Conservation (phyloP, 2,888 invertebrate species). For the Sclerodermus sp. region DNA sequence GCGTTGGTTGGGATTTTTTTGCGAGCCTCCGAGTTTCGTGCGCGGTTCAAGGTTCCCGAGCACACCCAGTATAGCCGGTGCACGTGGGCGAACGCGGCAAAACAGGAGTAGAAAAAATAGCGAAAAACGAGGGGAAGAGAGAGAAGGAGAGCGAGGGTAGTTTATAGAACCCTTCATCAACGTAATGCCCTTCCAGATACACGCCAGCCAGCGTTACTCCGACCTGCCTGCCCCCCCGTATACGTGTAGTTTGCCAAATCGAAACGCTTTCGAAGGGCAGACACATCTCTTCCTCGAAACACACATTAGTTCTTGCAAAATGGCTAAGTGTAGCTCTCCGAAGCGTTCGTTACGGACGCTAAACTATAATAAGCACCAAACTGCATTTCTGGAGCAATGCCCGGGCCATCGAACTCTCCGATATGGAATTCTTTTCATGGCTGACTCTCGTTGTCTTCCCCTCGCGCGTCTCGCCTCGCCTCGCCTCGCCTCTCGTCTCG, state of each 20-base stretch:
- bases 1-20: too few relatives aligned
- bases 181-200: slow-evolving; percentile 49
- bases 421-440: too few relatives aligned
- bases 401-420: too few relatives aligned
- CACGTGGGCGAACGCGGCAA: slow-evolving; percentile 2
- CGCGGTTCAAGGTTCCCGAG: too few relatives aligned
- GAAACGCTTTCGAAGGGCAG: slow-evolving; percentile 34
- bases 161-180: slow-evolving; percentile 57
- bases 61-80: not conserved
- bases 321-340: slow-evolving; percentile 21
- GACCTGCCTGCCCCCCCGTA: slow-evolving; percentile 1
- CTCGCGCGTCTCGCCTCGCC: too few relatives aligned
- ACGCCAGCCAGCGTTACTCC: slow-evolving; percentile 41
- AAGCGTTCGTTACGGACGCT: slow-evolving; percentile 11
- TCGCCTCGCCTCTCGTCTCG: too few relatives aligned
- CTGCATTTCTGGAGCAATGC: not conserved
- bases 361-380: not conserved
- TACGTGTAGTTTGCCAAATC: slow-evolving; percentile 5
- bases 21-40: too few relatives aligned
- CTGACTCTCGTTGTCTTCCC: too few relatives aligned
- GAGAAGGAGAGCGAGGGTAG: slow-evolving; percentile 23
- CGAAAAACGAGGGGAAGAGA: not conserved
- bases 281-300: slow-evolving; percentile 34
- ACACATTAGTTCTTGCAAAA: slow-evolving; percentile 25
- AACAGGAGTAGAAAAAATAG: slow-evolving; percentile 13